A percentile compares a stretch with the other conserved stretches of the same genome.
Conservation (phyloP, 2,113 vertebrate genomes). For the Rhizomys pruinosus region DNA sequence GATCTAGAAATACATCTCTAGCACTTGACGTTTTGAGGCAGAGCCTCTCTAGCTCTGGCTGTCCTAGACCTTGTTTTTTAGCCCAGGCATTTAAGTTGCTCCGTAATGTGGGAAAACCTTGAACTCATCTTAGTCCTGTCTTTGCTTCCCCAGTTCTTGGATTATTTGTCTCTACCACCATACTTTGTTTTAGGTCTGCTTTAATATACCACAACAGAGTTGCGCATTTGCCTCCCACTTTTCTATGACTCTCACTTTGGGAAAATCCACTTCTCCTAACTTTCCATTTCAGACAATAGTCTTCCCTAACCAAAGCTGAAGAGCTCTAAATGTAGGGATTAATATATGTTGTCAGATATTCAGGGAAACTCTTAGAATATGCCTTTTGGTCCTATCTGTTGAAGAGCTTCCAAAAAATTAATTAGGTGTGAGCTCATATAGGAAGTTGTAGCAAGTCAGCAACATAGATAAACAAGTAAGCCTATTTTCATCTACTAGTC, state of each 20-base stretch:
- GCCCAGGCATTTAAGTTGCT: background rate
- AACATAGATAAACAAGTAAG: background rate
- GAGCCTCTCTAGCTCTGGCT: background rate
- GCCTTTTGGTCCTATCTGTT: background rate
- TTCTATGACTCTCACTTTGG: conserved; percentile 2
- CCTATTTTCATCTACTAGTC: background rate
- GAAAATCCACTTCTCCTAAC: background rate
- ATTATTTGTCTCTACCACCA: background rate
- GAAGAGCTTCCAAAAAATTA: conserved; percentile 31
- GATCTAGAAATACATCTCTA: background rate
- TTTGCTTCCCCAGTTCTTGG: background rate
- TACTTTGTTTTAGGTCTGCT: background rate
- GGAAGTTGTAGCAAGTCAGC: background rate
- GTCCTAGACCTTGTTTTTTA: background rate
- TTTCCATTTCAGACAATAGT: background rate
- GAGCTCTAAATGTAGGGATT: background rate
- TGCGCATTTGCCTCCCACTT: background rate
- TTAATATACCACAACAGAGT: background rate
- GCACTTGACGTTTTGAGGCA: background rate
- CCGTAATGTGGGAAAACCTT: background rate
- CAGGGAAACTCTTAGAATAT: background rate
- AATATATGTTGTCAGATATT: conserved; percentile 22
- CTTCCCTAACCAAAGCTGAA: background rate
- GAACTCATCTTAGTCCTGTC: background rate
- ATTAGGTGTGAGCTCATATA: background rate